Conservation (phyloP, 30 jellyfish, hydroid and myxozoan genomes). For the Turritopsis dohrnii region DNA sequence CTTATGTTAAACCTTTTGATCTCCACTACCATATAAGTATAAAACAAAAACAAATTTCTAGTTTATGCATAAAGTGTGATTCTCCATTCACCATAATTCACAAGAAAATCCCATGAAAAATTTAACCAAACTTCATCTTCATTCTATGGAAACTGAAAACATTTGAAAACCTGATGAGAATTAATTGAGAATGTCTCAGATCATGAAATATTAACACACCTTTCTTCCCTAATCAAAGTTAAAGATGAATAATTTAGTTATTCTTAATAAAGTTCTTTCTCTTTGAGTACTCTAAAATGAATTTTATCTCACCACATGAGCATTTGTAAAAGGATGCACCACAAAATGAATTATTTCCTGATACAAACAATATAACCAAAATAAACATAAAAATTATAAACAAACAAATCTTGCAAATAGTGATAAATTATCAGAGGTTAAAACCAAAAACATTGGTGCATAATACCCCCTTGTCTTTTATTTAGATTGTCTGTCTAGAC, state of each 20-base stretch:
- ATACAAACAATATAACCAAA: not conserved
- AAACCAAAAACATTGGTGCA: too few species aligned
- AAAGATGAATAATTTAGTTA: not conserved
- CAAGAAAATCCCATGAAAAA: not conserved
- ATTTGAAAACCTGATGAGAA: not conserved
- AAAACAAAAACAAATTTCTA: too few species aligned
- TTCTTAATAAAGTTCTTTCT: not conserved
- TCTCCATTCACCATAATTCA: not conserved
- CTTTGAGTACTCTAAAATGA: not conserved
- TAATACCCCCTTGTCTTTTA: too few species aligned
- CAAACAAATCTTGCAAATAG: not conserved
- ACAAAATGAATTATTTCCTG: not conserved
- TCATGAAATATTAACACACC: not conserved
- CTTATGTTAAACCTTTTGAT: too few species aligned
- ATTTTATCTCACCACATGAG: not conserved
- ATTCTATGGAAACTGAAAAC: not conserved
- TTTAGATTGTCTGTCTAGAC: too few species aligned
- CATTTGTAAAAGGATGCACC: not conserved
- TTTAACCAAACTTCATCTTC: not conserved
- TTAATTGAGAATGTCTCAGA: not conserved
- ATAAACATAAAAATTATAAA: not conserved
- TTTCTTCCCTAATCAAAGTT: not conserved
- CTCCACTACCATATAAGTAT: too few species aligned
- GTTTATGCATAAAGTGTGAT: not conserved
- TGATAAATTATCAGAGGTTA: not conserved